Conservation (phyloP, 2,797 vertebrate species). For the Phataginus tricuspis region DNA sequence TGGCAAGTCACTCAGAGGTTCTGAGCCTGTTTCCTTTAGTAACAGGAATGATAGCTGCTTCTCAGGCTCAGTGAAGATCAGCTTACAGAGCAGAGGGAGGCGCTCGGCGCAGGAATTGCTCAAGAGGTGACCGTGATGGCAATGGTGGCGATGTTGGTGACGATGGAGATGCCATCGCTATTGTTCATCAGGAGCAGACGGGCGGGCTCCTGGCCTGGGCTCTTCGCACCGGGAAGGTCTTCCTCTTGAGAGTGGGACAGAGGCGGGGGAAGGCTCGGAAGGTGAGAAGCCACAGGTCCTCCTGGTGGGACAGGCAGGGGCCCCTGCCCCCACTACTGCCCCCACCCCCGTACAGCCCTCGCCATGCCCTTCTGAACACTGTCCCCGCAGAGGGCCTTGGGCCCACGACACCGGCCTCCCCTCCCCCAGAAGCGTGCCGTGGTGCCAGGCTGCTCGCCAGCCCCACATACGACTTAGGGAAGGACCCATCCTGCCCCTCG, state of each 20-base stretch:
- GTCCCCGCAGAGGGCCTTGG: background rate
- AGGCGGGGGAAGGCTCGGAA: background rate
- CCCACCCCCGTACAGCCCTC: too few species aligned
- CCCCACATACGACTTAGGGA: background rate
- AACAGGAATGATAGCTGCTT: too few species aligned
- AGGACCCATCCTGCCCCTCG: background rate
- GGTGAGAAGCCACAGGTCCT: background rate
- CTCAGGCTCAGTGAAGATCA: background rate
- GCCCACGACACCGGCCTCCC: too few species aligned
- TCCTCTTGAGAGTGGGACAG: background rate
- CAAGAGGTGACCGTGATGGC: background rate
- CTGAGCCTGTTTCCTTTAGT: background rate
- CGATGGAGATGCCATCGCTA: rapidly evolving
- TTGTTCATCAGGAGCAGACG: too few species aligned
- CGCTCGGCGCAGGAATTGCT: rapidly evolving
- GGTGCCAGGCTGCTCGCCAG: too few species aligned
- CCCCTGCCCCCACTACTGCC: background rate
- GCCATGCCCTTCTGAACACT: background rate
- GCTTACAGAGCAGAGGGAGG: too few species aligned
- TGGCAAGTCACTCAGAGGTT: background rate
- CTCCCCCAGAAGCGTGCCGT: rapidly evolving
- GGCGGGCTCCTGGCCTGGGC: rapidly evolving
- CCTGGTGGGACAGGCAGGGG: rapidly evolving
- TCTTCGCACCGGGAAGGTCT: too few species aligned
- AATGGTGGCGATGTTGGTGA: too few species aligned